phyloP scores from a whole-genome alignment of 2,113 vertebrate genomes.

The Acrocephalus kingi region DNA sequence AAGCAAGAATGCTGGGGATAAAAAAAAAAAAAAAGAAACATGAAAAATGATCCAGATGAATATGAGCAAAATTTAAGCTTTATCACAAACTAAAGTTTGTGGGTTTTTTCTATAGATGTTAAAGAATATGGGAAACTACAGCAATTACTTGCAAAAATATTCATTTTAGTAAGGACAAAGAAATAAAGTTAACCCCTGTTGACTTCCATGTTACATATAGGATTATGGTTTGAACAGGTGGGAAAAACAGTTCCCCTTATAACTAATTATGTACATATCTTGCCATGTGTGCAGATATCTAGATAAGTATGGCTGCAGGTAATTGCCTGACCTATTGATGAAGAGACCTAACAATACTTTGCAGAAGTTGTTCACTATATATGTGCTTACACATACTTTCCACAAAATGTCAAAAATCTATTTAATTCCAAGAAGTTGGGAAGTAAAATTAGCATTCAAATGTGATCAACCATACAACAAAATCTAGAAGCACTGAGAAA shows the following conservation, averaged over 20 bases:
- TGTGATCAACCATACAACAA: constrained; percentile 30
- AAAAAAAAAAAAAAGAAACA: not conserved
- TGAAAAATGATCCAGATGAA: not conserved
- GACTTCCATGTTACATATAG: not conserved
- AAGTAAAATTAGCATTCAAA: constrained; percentile 52
- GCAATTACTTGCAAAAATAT: not conserved
- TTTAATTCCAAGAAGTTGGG: constrained; percentile 32
- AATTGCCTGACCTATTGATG: not conserved
- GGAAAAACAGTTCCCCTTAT: not conserved
- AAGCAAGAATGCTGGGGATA: fast-evolving
- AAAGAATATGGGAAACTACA: not conserved
- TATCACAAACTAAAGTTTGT: not conserved
- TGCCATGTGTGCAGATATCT: not conserved
- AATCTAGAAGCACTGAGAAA: constrained; percentile 52
- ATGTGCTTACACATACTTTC: not conserved
- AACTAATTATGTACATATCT: not conserved
- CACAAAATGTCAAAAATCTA: constrained; percentile 30
- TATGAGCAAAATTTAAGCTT: not conserved
- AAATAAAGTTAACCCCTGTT: not conserved
- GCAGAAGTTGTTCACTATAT: not conserved
- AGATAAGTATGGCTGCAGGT: not conserved
- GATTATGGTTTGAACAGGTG: not conserved
- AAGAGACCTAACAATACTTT: not conserved
- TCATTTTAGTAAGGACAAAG: not conserved
- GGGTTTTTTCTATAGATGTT: not conserved